Percentiles rank a stretch among this genome's conserved stretches.
These are phyloP conservation scores for Amaurobius ferox DNA, from an alignment of 2,888 invertebrate genomes.

Conservation along the genomic window DNA sequence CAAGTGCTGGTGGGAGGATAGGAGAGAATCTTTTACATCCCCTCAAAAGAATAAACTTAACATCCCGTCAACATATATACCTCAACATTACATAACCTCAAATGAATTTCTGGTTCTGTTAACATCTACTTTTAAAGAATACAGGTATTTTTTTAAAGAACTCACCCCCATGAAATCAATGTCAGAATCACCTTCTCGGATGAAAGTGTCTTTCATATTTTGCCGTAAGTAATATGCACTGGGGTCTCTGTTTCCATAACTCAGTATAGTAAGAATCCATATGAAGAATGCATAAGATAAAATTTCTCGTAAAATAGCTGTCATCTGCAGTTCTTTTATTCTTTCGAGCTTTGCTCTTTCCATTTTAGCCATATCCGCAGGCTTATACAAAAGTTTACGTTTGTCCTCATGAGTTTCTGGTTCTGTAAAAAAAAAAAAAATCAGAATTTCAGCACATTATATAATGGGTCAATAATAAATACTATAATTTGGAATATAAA, in stretches of 20 bases:
- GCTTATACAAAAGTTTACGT: constrained; percentile 73
- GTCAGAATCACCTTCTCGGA: constrained; percentile 69
- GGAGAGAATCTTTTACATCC: no score
- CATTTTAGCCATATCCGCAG: constrained; percentile 77
- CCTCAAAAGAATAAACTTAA: no score
- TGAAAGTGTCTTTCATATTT: constrained; percentile 76
- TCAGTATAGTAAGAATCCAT: constrained; percentile 79
- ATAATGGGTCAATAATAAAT: no score
- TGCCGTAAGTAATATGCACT: constrained; percentile 78
- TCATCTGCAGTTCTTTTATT: constrained; percentile 79
- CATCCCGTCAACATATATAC: no score
- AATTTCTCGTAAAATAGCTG: constrained; percentile 78
- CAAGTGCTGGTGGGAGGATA: no score
- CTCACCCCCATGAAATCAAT: constrained; percentile 71
- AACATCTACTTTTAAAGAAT: no score
- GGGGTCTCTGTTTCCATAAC: constrained; percentile 78
- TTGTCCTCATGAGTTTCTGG: constrained; percentile 55
- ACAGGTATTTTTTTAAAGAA: no score
- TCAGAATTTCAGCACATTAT: no score
- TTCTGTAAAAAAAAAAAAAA: constrained; percentile 18
- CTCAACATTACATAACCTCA: no score
- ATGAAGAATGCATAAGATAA: constrained; percentile 79
- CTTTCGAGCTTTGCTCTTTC: constrained; percentile 77
- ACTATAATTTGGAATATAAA: no score
- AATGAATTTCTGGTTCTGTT: no score